Conservation (phyloP, 1,140 invertebrate genomes). For the Panagrolaimus sp. region DNA sequence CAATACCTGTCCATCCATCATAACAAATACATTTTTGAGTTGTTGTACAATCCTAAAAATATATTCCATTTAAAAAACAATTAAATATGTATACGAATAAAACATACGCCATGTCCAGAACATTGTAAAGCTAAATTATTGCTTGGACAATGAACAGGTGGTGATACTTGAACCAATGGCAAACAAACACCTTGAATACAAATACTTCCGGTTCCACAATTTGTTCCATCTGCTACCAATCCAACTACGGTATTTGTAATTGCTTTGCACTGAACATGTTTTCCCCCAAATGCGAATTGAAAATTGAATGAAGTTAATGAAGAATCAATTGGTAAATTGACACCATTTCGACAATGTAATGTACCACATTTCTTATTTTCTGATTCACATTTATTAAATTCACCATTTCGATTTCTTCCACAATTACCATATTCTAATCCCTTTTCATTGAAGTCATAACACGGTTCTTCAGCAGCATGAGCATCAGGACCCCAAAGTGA, state of each 20-base stretch:
- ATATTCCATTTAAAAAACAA: conserved; percentile 6
- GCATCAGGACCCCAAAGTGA: conserved; percentile 50
- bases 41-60: conserved; percentile 80
- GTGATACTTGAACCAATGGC: conserved; percentile 50
- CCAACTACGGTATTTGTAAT: conserved; percentile 39
- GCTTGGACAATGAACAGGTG: conserved; percentile 75
- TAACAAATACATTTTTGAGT: conserved; percentile 83
- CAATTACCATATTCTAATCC: conserved; percentile 56
- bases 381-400: conserved; percentile 33
- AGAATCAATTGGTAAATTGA: conserved; percentile 28
- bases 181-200: conserved; percentile 48
- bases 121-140: conserved; percentile 81
- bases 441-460: conserved; percentile 51
- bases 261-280: conserved; percentile 52
- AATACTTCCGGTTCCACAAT: conserved; percentile 47
- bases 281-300: conserved; percentile 46
- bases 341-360: conserved; percentile 47
- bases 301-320: conserved; percentile 51
- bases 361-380: conserved; percentile 49
- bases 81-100: no score
- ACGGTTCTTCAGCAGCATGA: conserved; percentile 38
- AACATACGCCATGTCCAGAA: conserved; percentile 82
- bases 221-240: conserved; percentile 45
- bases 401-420: conserved; percentile 38
- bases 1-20: conserved; percentile 76